phyloP scores from a whole-genome alignment of 2,113 vertebrate genomes.

The Anas platyrhynchos region DNA sequence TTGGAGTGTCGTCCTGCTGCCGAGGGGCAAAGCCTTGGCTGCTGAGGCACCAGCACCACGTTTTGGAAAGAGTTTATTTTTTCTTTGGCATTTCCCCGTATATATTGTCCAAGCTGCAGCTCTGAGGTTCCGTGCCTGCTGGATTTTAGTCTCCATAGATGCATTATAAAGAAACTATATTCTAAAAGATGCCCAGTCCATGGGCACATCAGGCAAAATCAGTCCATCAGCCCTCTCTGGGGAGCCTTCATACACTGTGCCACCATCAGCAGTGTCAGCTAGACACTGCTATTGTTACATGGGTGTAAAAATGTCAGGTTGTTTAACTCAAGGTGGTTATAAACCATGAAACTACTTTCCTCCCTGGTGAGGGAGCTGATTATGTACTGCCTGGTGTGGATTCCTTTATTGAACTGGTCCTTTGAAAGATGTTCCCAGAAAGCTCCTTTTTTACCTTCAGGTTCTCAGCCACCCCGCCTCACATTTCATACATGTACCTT shows the following conservation, averaged over 20 bases:
- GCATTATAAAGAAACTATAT: neutral
- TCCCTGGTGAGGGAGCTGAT: neutral
- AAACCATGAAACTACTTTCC: neutral
- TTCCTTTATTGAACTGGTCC: neutral
- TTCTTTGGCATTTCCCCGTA: neutral
- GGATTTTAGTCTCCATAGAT: neutral
- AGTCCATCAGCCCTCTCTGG: neutral
- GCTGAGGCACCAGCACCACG: neutral
- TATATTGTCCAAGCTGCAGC: neutral
- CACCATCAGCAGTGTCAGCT: neutral
- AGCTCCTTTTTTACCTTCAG: neutral
- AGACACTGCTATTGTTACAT: neutral
- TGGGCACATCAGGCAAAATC: neutral
- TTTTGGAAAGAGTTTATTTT: neutral
- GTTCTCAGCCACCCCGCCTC: neutral
- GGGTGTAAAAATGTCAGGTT: neutral
- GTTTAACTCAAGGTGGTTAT: neutral
- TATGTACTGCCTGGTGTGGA: neutral
- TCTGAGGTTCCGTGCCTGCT: neutral
- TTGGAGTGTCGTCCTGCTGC: neutral
- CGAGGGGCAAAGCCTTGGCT: neutral
- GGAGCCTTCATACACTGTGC: neutral
- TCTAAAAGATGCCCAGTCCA: neutral
- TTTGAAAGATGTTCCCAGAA: neutral
- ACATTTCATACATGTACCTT: neutral